phyloP scores from a whole-genome alignment of 1,140 invertebrate genomes.

The Frieseomelitta varia region DNA sequence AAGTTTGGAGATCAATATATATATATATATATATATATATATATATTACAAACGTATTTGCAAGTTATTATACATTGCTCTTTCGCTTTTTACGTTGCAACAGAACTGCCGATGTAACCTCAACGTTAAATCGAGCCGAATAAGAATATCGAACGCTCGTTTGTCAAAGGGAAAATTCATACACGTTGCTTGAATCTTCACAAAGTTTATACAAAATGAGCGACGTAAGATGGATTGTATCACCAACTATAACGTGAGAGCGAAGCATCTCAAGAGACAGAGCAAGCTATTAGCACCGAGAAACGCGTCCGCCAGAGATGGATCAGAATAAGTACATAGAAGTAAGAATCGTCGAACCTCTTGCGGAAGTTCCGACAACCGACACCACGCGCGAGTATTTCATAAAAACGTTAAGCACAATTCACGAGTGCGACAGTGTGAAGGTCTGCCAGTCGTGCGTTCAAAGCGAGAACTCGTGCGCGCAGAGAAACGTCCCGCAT shows the following conservation, averaged over 20 bases:
- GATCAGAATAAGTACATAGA: slow-evolving; percentile 28
- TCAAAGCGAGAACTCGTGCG: not conserved
- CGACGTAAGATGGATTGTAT: not conserved
- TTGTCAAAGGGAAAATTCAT: not conserved
- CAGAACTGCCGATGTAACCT: not conserved
- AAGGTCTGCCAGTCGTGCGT: not conserved
- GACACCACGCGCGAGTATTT: not conserved
- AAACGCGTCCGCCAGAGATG: slow-evolving; percentile 26
- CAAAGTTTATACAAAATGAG: not conserved
- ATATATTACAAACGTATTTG: no score
- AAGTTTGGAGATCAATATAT: not conserved
- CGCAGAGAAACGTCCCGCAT: no score
- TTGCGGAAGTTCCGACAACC: slow-evolving; percentile 2
- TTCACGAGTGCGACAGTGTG: slow-evolving; percentile 8
- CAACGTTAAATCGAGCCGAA: not conserved
- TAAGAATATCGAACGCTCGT: not conserved
- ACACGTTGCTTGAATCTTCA: no score
- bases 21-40: no score
- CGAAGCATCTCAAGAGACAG: not conserved
- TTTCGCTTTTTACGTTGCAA: not conserved
- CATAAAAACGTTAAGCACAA: slow-evolving; percentile 33
- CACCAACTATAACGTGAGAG: not conserved
- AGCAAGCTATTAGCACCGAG: not conserved
- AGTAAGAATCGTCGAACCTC: slow-evolving; percentile 27
- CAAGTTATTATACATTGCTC: no score